Conservation (phyloP, 2,888 invertebrate species). For the Lucinisca nassula region DNA sequence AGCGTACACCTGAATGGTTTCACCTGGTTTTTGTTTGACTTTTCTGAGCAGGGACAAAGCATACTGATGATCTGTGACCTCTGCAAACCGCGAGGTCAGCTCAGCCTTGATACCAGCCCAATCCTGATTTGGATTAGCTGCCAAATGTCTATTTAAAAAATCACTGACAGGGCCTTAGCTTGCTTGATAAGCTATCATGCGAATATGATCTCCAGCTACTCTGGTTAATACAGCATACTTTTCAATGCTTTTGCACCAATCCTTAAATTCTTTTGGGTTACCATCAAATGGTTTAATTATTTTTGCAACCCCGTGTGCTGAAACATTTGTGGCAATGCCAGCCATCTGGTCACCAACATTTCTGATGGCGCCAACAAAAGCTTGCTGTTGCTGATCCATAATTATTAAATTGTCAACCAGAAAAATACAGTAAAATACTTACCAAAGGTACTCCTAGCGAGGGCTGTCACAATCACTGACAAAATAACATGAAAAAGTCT, state of each 20-base stretch:
- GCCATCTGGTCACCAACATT: too few species aligned
- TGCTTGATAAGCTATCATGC: too few species aligned
- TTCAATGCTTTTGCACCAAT: slow-evolving; percentile 36
- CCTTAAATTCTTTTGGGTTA: slow-evolving; percentile 37
- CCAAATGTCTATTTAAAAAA: slow-evolving; percentile 38
- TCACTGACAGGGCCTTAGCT: too few species aligned
- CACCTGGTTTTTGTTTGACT: slow-evolving; percentile 28
- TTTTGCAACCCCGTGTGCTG: slow-evolving; percentile 27
- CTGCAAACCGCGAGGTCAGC: slow-evolving; percentile 27
- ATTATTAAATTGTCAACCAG: too few species aligned
- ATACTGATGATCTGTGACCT: slow-evolving; percentile 39
- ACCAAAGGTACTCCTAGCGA: too few species aligned
- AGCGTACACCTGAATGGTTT: slow-evolving; percentile 39
- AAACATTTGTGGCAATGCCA: too few species aligned
- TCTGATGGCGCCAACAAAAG: too few species aligned
- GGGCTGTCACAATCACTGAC: too few species aligned
- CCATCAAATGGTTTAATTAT: slow-evolving; percentile 34
- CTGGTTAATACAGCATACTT: slow-evolving; percentile 26
- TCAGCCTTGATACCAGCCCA: slow-evolving; percentile 11
- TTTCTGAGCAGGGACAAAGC: slow-evolving; percentile 37
- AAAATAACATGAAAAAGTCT: too few species aligned
- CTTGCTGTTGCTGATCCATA: too few species aligned
- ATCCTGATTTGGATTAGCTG: not conserved
- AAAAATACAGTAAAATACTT: too few species aligned
- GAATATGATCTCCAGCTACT: not conserved